phyloP scores from a whole-genome alignment of 2,888 invertebrate species.

The Polylopha cassiicola region DNA sequence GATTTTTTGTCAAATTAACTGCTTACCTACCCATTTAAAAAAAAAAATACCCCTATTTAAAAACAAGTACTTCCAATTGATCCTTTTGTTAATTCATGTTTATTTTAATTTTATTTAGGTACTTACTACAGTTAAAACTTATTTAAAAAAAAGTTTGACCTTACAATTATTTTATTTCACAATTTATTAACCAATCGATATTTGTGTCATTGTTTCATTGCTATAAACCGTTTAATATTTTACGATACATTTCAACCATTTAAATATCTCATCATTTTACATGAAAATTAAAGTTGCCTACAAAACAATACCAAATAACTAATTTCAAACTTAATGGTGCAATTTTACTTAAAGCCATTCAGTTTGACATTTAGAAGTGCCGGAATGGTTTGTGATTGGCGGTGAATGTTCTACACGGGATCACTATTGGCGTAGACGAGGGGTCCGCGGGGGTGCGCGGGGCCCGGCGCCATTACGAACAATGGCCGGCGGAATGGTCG shows the following conservation, averaged over 20 bases:
- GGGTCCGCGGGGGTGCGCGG: conserved; percentile 60
- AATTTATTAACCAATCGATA: no score
- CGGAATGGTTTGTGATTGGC: conserved; percentile 77
- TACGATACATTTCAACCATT: conserved; percentile 8
- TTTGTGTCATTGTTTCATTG: no score
- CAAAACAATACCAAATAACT: conserved; percentile 26
- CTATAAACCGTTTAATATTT: conserved; percentile 3
- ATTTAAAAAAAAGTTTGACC: background rate
- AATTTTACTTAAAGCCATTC: conserved; percentile 63
- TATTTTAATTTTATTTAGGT: background rate
- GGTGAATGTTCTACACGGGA: conserved; percentile 76
- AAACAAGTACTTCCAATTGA: background rate
- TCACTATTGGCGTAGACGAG: conserved; percentile 74
- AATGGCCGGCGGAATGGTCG: conserved; percentile 73
- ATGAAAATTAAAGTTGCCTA: conserved; percentile 20
- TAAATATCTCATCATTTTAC: conserved; percentile 13
- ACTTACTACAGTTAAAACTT: background rate
- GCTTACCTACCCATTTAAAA: no score
- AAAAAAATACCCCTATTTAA: no score
- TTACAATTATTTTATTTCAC: no score
- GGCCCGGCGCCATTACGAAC: conserved; percentile 72
- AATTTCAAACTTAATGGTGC: conserved; percentile 46
- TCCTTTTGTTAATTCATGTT: background rate
- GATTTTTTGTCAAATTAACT: no score
- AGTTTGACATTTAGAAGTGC: conserved; percentile 76